Evolutionary conservation across 1,140 invertebrate genomes (phyloP), one percentile per base, ranked within the genome.

Genomic region (Drosophila auraria): DNA sequence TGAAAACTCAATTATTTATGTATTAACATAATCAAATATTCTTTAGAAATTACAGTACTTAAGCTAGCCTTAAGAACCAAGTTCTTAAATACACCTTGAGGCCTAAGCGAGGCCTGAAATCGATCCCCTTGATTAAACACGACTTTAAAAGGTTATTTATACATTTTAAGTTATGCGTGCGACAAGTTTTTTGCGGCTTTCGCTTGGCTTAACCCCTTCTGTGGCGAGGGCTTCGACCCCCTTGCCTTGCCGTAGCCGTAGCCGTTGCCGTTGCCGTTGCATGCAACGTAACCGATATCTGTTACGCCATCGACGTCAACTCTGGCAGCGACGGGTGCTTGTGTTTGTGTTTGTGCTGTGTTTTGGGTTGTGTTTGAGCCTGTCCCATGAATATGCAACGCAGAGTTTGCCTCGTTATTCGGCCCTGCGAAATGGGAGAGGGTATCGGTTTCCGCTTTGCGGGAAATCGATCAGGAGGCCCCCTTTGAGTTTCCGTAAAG

Each of bases 311-410:
- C 69, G 47, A 53, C 71, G 68, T 72, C 70, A 59, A 51, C 44
- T 58, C 44, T 65, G 64, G 42, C 45, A 47, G 27, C 51, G 23
- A 12, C 57, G 44, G 30, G 44, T 47, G 69, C 50, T 70, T 69
- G 33, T 47, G 69, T 58, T 70, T 69, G 33, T 69, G 63, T 27
- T 70, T 69, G 45, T 40, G 61, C 17, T n/a, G 54, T 56, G 54
- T 56, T 56, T 56, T 40, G 53, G 33, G 53, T 51, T 58, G 69
- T 50, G 53, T 51, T 69, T 58, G 65, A 38, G 54, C 47, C 38
- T 53, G 69, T 25, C 47, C 68, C 69, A 74, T 74, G 71, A 74
- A 74, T 74, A 74, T 73, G 71, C 71, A 74, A 74, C 70, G 45
- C 44, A 44, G 66, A 71, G 68, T 40, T 69, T 49, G 50, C 64